Evolutionary conservation across 2,888 invertebrate species (phyloP).

Genomic region (Hypolimnas misippus): DNA sequence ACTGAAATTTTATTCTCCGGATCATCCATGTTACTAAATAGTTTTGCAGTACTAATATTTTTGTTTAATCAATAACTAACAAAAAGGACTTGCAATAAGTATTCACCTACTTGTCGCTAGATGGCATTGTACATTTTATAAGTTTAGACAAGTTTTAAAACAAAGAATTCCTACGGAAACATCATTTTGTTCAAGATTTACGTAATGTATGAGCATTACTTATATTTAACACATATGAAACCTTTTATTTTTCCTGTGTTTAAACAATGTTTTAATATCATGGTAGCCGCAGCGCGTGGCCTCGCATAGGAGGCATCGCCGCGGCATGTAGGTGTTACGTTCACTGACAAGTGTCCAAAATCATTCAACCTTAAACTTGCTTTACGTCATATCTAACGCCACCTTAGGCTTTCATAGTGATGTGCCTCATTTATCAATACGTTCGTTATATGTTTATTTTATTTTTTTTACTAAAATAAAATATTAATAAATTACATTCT

Average conservation of each 20-base stretch:
- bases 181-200: neutral
- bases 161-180: no score
- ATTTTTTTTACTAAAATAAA: no score
- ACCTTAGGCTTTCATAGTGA: constrained; percentile 43
- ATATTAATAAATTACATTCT: constrained; percentile 1
- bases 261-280: neutral
- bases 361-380: constrained; percentile 72
- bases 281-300: constrained; percentile 1
- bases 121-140: constrained; percentile 50
- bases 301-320: constrained; percentile 25
- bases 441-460: no score
- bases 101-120: constrained; percentile 59
- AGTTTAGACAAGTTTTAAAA: neutral
- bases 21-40: constrained; percentile 62
- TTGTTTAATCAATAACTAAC: constrained; percentile 36
- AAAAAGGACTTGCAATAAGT: neutral
- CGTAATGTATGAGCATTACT: neutral
- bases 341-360: constrained; percentile 49
- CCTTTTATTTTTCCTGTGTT: neutral
- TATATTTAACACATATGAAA: neutral
- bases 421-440: constrained; percentile 21
- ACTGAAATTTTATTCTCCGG: constrained; percentile 71
- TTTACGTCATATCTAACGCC: constrained; percentile 62
- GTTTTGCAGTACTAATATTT: constrained; percentile 42
- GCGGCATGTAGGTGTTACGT: constrained; percentile 47